Conservation (phyloP, 1,140 invertebrate species). For the Pemphigus obesinymphae region DNA sequence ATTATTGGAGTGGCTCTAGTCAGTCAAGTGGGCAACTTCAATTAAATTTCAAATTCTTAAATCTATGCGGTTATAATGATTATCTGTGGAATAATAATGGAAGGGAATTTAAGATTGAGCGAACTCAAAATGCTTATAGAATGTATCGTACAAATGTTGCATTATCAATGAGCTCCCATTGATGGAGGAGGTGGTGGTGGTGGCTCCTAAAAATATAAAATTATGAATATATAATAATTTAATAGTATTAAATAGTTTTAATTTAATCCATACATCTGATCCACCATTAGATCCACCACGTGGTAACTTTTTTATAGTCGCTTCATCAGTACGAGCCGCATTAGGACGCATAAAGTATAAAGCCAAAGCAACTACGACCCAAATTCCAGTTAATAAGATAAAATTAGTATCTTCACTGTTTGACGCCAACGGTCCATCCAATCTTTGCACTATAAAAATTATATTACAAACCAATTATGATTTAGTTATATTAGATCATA, state of each 20-base stretch:
- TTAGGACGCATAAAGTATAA: constrained; percentile 44
- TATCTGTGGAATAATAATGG: constrained; percentile 38
- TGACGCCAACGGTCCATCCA: constrained; percentile 27
- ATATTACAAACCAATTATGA: neutral
- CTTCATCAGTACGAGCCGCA: neutral
- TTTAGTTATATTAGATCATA: neutral
- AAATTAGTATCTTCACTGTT: constrained; percentile 32
- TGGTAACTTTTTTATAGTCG: constrained; percentile 13
- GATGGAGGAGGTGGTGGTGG: constrained; percentile 7
- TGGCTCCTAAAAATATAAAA: constrained; percentile 35
- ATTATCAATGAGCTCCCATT: constrained; percentile 20
- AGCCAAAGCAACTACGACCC: constrained; percentile 43
- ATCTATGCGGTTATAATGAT: constrained; percentile 32
- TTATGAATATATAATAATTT: neutral
- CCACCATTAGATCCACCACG: neutral
- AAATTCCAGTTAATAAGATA: constrained; percentile 43
- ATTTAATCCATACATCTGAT: neutral
- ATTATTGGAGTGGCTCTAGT: neutral
- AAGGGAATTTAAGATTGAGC: constrained; percentile 30
- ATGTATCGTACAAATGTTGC: neutral
- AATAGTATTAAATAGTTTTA: neutral
- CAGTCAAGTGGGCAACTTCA: constrained; percentile 1
- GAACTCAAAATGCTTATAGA: constrained; percentile 34
- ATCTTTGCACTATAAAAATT: constrained; percentile 22
- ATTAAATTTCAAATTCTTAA: neutral